Percentiles rank a stretch among this genome's conserved stretches.
These are phyloP conservation scores for Spatulosminthurus flaviceps DNA, from an alignment of 2,888 invertebrate species.

Conservation along the genomic window DNA sequence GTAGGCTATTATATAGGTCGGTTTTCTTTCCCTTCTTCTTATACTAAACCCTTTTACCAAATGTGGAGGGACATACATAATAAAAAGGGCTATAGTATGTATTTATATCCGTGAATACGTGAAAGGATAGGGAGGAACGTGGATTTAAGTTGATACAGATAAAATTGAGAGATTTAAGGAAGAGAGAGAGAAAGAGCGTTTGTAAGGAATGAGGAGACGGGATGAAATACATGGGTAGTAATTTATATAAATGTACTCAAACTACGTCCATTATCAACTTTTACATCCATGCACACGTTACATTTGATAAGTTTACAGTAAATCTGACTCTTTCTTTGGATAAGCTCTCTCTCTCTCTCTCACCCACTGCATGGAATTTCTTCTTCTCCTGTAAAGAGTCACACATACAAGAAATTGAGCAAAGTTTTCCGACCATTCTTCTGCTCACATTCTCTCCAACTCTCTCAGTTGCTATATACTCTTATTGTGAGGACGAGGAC, in stretches of 20 bases:
- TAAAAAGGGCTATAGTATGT: too few relatives aligned
- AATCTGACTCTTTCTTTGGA: not conserved
- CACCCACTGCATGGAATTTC: not conserved
- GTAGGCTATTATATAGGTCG: too few relatives aligned
- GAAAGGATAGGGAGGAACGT: too few relatives aligned
- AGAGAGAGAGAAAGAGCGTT: conserved; percentile 14
- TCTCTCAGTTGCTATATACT: not conserved
- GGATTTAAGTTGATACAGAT: conserved; percentile 5
- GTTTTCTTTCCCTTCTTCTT: too few relatives aligned
- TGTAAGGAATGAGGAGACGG: not conserved
- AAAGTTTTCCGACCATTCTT: not conserved
- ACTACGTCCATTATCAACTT: conserved; percentile 46
- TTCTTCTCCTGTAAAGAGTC: too few relatives aligned
- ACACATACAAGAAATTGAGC: too few relatives aligned
- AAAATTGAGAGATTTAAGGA: conserved; percentile 24
- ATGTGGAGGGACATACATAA: too few relatives aligned
- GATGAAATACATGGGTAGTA: conserved; percentile 32
- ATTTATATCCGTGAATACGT: too few relatives aligned
- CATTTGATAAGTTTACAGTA: conserved; percentile 43
- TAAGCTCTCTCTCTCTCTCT: not conserved
- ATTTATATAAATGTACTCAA: conserved; percentile 46
- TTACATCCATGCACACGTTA: conserved; percentile 38
- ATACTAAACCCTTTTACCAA: too few relatives aligned
- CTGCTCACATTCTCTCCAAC: not conserved
- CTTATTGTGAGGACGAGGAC: too few relatives aligned